Base-by-base conservation (phyloP, 2,888 invertebrate genomes). In the Dendrolimus houi region DNA sequence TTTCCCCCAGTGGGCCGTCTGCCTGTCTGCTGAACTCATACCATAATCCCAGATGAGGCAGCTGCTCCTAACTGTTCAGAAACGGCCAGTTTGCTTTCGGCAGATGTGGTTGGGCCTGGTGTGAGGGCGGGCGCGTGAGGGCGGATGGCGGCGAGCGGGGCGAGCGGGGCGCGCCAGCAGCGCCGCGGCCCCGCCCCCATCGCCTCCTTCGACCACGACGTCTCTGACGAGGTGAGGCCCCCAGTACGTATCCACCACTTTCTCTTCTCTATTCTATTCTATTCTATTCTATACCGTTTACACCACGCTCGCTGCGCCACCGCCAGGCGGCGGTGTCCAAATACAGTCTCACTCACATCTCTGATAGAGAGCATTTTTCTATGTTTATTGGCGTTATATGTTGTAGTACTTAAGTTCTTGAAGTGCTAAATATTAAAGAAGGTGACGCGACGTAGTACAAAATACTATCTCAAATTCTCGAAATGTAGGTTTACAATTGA, bases 121-220 rank as follows among this genome's bases (percentile, higher is more conserved):
- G 56, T 58, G 62, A 56, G 57, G 60, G 62, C 55, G 60, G 57
- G 65, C 68, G 61, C 65, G 60, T 64, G 67, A 66, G 65, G 63
- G 64, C 65, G 71, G 70, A 76, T 77, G 74, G 76, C 74, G 68
- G 70, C 67, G 63, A 63, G 74, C 71, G 76, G 76, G 71, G 79
- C 67, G 68, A 29, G 29, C 29, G 67, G 76, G 67, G 75, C 67
- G 79, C 81, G 84, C 67, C 95, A 95, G 91, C 93, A 94, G 91
- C 95, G 96, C 86, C 95, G 96, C 92, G 97, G 97, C 81, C 96
- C 97, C 80, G 97, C 97, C 77, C 97, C 97, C 79, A 96, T 97
- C 87, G 97, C 97, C 81, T 97, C 97, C 75, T 96, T 97, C 91
- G 97, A 97, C 92, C 88, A 88, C 85, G 96, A 96, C 92, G 93